Evolutionary conservation across 2,888 invertebrate species (phyloP).

Genomic region (Eupsilia transversa): DNA sequence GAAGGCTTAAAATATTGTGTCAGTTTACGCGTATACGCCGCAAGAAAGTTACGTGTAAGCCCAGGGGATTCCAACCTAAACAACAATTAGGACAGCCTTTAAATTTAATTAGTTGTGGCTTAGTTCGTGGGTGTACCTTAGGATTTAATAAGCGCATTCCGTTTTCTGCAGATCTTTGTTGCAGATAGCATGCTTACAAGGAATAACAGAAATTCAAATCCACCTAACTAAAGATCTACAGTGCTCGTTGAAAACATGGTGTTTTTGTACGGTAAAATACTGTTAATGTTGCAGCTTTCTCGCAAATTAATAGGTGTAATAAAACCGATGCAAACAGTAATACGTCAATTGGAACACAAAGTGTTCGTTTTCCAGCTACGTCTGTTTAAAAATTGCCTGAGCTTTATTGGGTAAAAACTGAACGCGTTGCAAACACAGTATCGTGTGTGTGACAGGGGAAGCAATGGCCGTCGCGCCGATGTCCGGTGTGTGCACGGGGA

Average conservation of each 20-base stretch:
- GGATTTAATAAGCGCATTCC: conserved; percentile 65
- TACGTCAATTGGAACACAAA: conserved; percentile 34
- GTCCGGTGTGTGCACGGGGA: conserved; percentile 60
- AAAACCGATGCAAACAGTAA: conserved; percentile 42
- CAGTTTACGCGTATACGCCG: conserved; percentile 69
- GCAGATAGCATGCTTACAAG: conserved; percentile 56
- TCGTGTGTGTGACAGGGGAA: conserved; percentile 45
- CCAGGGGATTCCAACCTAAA: conserved; percentile 66
- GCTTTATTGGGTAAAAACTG: conserved; percentile 41
- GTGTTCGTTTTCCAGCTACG: conserved; percentile 34
- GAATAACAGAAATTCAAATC: conserved; percentile 51
- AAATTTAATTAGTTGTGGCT: conserved; percentile 67
- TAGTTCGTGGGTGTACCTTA: conserved; percentile 54
- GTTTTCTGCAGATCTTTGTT: conserved; percentile 58
- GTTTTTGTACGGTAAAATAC: conserved; percentile 32
- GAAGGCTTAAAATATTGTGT: conserved; percentile 75
- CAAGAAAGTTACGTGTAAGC: conserved; percentile 70
- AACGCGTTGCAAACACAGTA: conserved; percentile 38
- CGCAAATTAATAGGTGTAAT: conserved; percentile 48
- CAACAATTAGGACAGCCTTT: conserved; percentile 66
- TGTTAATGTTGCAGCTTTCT: conserved; percentile 17
- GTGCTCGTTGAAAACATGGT: conserved; percentile 27
- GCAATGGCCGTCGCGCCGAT: conserved; percentile 45
- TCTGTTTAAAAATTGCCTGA: conserved; percentile 34
- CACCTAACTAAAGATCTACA: conserved; percentile 44